Conservation (phyloP, 2,888 invertebrate species). For the Drosophila yooni region DNA sequence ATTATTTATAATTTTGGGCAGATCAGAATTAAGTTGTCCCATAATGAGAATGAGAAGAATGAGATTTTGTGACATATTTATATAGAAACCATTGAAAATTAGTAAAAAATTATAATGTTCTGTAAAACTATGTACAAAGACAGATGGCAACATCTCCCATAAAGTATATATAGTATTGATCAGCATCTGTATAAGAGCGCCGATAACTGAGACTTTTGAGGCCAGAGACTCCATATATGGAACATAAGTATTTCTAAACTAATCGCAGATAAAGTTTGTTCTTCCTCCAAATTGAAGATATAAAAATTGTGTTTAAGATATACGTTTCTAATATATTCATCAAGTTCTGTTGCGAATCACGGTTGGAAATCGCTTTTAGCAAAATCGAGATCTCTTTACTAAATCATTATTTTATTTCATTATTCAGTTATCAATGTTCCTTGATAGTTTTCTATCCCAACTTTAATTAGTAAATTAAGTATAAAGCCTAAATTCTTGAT, state of each 20-base stretch:
- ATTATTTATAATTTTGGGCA: neutral
- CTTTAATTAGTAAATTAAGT: neutral
- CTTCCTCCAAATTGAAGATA: too few relatives aligned
- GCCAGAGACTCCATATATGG: neutral
- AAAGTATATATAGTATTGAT: neutral
- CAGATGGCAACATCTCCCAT: neutral
- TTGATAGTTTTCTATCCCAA: neutral
- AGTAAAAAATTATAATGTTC: neutral
- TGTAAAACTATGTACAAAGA: neutral
- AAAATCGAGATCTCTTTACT: neutral
- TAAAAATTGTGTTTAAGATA: too few relatives aligned
- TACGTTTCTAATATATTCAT: too few relatives aligned
- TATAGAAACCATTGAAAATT: neutral
- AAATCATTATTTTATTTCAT: neutral
- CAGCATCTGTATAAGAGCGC: neutral
- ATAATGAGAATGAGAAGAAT: too few relatives aligned
- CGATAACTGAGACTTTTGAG: neutral
- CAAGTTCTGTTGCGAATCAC: too few relatives aligned
- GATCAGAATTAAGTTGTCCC: neutral
- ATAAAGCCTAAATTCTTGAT: neutral
- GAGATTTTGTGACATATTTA: too few relatives aligned
- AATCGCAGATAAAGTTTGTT: neutral
- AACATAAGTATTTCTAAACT: neutral
- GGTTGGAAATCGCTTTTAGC: neutral
- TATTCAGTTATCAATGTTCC: neutral